Conservation (phyloP, 2,888 invertebrate species). For the Prosopocoilus inquinatus region DNA sequence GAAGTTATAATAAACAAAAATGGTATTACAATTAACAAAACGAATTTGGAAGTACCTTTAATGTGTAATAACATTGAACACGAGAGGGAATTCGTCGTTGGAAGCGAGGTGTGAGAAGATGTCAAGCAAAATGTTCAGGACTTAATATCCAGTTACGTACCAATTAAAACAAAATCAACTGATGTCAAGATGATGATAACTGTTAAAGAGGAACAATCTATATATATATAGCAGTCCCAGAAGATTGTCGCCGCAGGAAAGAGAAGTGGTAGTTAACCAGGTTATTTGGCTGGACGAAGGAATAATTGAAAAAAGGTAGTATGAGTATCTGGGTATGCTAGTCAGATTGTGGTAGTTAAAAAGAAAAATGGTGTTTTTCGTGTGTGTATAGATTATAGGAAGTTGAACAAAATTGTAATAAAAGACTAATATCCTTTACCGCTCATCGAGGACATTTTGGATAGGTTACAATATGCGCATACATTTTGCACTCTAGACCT, state of each 20-base stretch:
- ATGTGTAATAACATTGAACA: not conserved
- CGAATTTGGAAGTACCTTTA: not conserved
- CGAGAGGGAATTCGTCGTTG: not conserved
- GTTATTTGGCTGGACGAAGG: slow-evolving; percentile 10
- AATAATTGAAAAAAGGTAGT: slow-evolving; percentile 14
- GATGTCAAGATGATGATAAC: slow-evolving; percentile 10
- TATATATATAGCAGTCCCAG: slow-evolving; percentile 10
- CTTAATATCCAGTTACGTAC: slow-evolving; percentile 1
- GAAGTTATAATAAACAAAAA: not conserved
- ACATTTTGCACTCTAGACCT: slow-evolving; percentile 28
- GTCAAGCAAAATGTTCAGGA: not conserved
- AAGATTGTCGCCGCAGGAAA: slow-evolving; percentile 8
- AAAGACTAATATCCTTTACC: slow-evolving; percentile 37
- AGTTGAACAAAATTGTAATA: slow-evolving; percentile 37
- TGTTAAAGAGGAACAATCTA: slow-evolving; percentile 8
- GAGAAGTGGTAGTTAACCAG: slow-evolving; percentile 13
- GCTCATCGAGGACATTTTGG: slow-evolving; percentile 35
- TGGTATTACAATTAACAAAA: not conserved
- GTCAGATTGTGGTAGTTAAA: slow-evolving; percentile 12
- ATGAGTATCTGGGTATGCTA: slow-evolving; percentile 16
- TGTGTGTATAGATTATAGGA: slow-evolving; percentile 43
- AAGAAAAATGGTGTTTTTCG: slow-evolving; percentile 31
- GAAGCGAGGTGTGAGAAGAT: not conserved
- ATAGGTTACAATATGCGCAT: slow-evolving; percentile 24
- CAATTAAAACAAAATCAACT: slow-evolving; percentile 2